Evolutionary conservation across 37 sponge, comb jelly and placozoan genomes (phyloP).

Genomic region (Mnemiopsis leidyi): DNA sequence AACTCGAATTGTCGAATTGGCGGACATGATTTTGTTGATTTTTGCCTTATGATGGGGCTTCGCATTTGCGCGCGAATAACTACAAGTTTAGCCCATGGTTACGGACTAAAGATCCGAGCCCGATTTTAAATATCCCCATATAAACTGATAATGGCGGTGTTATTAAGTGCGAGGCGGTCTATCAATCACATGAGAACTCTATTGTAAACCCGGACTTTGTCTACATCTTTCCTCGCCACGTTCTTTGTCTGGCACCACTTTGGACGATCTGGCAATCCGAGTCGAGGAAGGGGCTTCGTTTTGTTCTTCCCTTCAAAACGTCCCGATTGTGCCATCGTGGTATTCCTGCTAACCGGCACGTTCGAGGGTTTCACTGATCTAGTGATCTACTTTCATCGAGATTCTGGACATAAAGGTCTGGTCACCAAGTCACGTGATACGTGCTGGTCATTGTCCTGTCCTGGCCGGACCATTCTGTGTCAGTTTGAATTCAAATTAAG

Average conservation of each 20-base stretch:
- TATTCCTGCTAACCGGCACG: too few species aligned
- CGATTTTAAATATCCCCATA: not conserved
- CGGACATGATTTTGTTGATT: not conserved
- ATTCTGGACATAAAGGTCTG: too few species aligned
- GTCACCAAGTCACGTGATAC: too few species aligned
- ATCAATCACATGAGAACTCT: not conserved
- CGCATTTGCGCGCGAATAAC: not conserved
- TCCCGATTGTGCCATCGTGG: too few species aligned
- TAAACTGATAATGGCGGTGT: not conserved
- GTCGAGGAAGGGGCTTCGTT: too few species aligned
- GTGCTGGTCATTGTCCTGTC: not conserved
- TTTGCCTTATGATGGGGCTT: not conserved
- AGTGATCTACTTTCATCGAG: too few species aligned
- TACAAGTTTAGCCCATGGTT: not conserved
- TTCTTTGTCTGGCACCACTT: not conserved
- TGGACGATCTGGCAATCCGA: too few species aligned
- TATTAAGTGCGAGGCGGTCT: not conserved
- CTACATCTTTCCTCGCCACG: too few species aligned
- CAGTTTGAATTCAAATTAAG: not conserved
- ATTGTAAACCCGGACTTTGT: too few species aligned
- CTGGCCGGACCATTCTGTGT: not conserved
- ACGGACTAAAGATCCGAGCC: not conserved
- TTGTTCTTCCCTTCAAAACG: too few species aligned
- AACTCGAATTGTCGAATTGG: not conserved
- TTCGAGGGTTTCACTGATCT: too few species aligned